A percentile compares a stretch with the other conserved stretches of the same genome.
phyloP scores from a whole-genome alignment of 2,888 invertebrate genomes.

The Therioaphis trifolii region DNA sequence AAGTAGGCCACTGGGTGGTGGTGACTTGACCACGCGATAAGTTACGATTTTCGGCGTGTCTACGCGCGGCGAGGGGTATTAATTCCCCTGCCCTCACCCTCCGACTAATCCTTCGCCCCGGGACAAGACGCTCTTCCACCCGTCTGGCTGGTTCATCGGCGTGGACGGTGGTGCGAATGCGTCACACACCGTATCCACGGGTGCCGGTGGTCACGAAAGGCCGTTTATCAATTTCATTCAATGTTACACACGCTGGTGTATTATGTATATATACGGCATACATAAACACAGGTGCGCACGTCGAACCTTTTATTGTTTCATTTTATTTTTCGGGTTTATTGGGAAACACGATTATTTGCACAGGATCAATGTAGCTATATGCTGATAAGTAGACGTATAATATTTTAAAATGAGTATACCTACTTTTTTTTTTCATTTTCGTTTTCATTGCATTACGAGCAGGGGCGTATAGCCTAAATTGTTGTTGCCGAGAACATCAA shows the following conservation, averaged over 20 bases:
- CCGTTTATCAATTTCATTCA: constrained; percentile 50
- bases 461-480: too few species aligned
- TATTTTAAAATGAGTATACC: too few species aligned
- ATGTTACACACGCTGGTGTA: neutral
- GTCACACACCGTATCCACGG: constrained; percentile 1
- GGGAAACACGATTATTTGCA: too few species aligned
- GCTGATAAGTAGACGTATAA: too few species aligned
- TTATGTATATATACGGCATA: too few species aligned
- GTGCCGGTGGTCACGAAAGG: constrained; percentile 35
- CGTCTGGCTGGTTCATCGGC: too few species aligned
- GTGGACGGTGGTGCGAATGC: neutral
- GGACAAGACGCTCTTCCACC: too few species aligned
- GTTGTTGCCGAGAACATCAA: too few species aligned
- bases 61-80: constrained; percentile 19
- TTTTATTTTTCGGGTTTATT: neutral
- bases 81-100: neutral
- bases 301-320: constrained; percentile 17
- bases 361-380: too few species aligned
- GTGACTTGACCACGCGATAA: constrained; percentile 52
- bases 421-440: too few species aligned
- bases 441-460: too few species aligned
- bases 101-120: too few species aligned
- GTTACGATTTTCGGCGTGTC: constrained; percentile 47
- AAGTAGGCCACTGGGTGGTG: constrained; percentile 58
- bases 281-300: neutral